Percentiles rank a stretch among this genome's conserved stretches.
Evolutionary conservation across 2,113 vertebrate species (phyloP).

Genomic region (Oophaga pumilio): DNA sequence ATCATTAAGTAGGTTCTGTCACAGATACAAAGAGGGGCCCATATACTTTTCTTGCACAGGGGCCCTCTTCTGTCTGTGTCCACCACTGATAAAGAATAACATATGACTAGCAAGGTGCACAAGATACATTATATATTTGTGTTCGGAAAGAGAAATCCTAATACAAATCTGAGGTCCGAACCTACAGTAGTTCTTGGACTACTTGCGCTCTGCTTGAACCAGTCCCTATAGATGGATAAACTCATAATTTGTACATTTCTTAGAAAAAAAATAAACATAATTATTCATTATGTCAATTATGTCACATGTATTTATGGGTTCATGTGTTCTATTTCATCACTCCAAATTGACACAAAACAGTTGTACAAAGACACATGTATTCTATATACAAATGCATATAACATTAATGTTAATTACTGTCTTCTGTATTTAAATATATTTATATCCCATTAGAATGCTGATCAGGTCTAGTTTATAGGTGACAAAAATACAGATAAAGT

Average conservation of each 20-base stretch:
- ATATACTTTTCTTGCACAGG: too few species aligned
- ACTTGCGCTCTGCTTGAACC: background rate
- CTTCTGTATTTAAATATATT: background rate
- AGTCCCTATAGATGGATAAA: background rate
- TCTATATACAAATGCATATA: constrained; percentile 23
- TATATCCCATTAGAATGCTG: constrained; percentile 25
- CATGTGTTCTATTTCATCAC: background rate
- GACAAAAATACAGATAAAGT: background rate
- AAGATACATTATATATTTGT: background rate
- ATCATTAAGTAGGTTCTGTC: too few species aligned
- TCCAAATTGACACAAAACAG: background rate
- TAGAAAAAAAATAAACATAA: background rate
- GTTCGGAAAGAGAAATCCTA: background rate
- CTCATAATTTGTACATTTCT: background rate
- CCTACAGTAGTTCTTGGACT: background rate
- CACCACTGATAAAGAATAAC: too few species aligned
- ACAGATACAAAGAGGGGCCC: too few species aligned
- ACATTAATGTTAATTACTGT: background rate
- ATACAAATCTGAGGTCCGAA: background rate
- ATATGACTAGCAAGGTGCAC: too few species aligned
- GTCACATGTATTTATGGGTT: background rate
- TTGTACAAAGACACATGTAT: background rate
- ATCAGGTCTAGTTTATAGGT: constrained; percentile 1
- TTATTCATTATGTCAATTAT: background rate
- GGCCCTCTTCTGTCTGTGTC: too few species aligned